A percentile compares a stretch with the other conserved stretches of the same genome.
Conservation (phyloP, 2,797 vertebrate species). For the Enteromius radiatus region DNA sequence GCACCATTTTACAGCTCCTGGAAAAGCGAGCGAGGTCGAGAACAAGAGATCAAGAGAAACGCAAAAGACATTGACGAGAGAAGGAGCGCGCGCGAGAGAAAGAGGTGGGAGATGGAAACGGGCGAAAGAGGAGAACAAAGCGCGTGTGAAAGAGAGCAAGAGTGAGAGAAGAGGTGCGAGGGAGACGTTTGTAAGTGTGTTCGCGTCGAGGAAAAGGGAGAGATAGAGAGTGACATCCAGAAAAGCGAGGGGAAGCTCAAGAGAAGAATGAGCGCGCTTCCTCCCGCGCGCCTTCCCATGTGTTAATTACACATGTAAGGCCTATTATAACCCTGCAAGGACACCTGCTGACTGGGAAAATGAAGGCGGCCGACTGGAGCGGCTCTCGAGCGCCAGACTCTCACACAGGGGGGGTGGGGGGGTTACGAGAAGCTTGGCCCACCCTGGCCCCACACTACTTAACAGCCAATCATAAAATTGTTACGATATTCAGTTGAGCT, state of each 20-base stretch:
- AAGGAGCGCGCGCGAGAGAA: not conserved
- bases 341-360: conserved; percentile 95
- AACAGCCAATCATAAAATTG: too few relatives aligned
- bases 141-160: conserved; percentile 40
- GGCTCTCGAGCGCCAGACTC: conserved; percentile 70
- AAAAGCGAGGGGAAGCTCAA: conserved; percentile 42
- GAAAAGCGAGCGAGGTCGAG: conserved; percentile 53
- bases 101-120: conserved; percentile 43
- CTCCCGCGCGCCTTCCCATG: conserved; percentile 77
- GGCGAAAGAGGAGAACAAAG: conserved; percentile 39
- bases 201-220: conserved; percentile 32
- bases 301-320: conserved; percentile 96
- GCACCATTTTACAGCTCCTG: conserved; percentile 61
- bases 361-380: conserved; percentile 81
- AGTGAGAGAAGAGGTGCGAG: conserved; percentile 34
- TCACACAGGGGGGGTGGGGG: conserved; percentile 68
- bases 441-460: too few relatives aligned
- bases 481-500: too few relatives aligned
- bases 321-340: conserved; percentile 90
- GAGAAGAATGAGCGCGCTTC: conserved; percentile 53
- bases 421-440: too few relatives aligned
- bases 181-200: conserved; percentile 50
- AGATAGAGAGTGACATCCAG: conserved; percentile 16
- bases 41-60: conserved; percentile 44
- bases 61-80: conserved; percentile 48